These are phyloP conservation scores for Mesocricetus auratus DNA, from an alignment of 2,113 vertebrate species.

Conservation along the genomic window DNA sequence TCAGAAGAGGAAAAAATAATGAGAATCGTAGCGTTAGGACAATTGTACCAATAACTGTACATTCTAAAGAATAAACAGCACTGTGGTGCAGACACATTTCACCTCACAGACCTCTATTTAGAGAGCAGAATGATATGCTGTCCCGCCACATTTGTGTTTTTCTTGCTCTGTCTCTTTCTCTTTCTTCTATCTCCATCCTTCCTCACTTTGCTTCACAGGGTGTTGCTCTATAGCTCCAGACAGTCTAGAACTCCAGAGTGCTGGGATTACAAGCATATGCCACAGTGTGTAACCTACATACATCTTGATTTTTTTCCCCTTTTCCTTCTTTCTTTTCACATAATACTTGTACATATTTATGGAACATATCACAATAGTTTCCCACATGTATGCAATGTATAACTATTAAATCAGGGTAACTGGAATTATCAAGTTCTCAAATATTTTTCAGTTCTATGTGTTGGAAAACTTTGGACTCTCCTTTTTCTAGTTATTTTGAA, in stretches of 20 bases:
- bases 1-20: not conserved
- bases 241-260: not conserved
- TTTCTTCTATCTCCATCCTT: not conserved
- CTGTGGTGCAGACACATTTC: not conserved
- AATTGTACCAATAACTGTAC: not conserved
- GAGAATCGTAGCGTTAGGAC: slow-evolving; percentile 4
- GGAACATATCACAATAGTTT: not conserved
- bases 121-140: not conserved
- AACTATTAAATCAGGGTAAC: not conserved
- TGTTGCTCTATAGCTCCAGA: not conserved
- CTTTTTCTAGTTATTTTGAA: not conserved
- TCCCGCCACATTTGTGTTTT: not conserved
- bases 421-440: not conserved
- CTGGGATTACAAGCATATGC: not conserved
- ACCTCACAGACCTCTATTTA: not conserved
- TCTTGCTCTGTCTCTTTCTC: not conserved
- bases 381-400: not conserved
- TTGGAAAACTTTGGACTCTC: not conserved
- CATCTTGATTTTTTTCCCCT: not conserved
- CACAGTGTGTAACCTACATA: not conserved
- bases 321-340: not conserved
- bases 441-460: not conserved
- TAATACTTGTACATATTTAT: not conserved
- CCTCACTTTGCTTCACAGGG: not conserved
- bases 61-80: slow-evolving; percentile 24